Base-by-base conservation (phyloP, 2,797 vertebrate genomes). In the Nyctalus aviator region DNA sequence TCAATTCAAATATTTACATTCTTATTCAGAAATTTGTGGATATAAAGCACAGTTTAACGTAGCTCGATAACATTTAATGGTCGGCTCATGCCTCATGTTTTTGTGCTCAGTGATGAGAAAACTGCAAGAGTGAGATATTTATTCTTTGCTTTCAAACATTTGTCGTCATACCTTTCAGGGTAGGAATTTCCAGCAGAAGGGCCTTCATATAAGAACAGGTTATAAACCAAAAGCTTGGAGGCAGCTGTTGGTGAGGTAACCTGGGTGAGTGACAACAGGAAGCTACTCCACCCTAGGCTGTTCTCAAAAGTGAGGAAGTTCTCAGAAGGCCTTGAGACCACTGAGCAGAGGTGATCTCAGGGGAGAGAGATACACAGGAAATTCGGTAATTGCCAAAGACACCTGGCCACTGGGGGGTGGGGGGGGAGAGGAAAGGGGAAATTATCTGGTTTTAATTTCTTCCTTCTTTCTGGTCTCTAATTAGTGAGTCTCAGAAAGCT, bases 1-100 rank as follows among this genome's bases (percentile, higher is more conserved):
- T 59, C 86, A 79, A 50, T 69, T 90, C 89, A 78, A 71, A 37
- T 77, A 46, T 76, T 82, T 46, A 59, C 73, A 82, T 91, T n/a
- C 25, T 88, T 81, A 41, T 66, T 72, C 4, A 68, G 21, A 32
- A 82, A 14, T 32, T 12, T 64, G 27, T 41, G 64, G 3, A 53
- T 88, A 48, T 46, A 69, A 48, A 88, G 11, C 27, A 68, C 11
- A 73, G 1, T 68, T 89, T 83, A 30, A 5, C 73, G 85, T 85
- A 71, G 76, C 59, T 93, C 11, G 72, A 8, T 5, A 57, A 21
- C 12, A 77, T 79, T 69, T 86, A 91, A 32, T 30, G 11, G 46
- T 84, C 41, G 6, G 11, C 11, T 53, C 12, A 66, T 4, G 14
- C 14, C 11, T 53, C 12, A 59, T 4, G 14, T 37, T 41, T 57